phyloP scores from a whole-genome alignment of 2,888 invertebrate species.

The Campoplex nolae region DNA sequence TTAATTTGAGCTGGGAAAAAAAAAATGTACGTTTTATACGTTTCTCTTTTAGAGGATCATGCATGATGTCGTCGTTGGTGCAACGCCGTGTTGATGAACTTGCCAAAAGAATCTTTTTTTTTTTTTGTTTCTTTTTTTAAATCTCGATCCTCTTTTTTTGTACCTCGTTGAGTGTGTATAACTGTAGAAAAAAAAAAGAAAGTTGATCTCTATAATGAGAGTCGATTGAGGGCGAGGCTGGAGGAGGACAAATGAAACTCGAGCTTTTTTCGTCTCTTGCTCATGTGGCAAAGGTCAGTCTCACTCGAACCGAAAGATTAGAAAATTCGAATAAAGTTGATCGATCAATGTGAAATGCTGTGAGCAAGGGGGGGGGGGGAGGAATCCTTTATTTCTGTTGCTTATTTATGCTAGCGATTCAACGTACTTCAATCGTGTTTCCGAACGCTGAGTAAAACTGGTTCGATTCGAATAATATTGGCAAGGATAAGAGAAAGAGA shows the following conservation, averaged over 20 bases:
- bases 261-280: neutral
- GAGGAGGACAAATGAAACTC: neutral
- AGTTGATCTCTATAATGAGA: neutral
- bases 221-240: constrained; percentile 1
- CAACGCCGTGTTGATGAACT: constrained; percentile 1
- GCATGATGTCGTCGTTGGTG: constrained; percentile 1
- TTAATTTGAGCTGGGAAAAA: constrained; percentile 47
- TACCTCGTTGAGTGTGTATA: constrained; percentile 34
- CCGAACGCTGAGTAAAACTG: neutral
- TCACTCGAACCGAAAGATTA: neutral
- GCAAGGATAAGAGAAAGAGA: neutral
- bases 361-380: no score
- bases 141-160: neutral
- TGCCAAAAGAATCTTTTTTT: neutral
- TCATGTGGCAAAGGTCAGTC: neutral
- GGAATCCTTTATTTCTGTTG: neutral
- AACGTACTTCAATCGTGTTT: neutral
- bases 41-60: neutral
- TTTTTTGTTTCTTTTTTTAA: no score
- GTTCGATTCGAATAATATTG: neutral
- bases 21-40: constrained; percentile 23
- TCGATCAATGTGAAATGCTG: no score
- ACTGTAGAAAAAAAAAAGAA: neutral
- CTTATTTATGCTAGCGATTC: neutral
- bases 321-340: neutral